These are phyloP conservation scores for Hylaea fasciaria DNA, from an alignment of 2,888 invertebrate species.

Conservation along the genomic window DNA sequence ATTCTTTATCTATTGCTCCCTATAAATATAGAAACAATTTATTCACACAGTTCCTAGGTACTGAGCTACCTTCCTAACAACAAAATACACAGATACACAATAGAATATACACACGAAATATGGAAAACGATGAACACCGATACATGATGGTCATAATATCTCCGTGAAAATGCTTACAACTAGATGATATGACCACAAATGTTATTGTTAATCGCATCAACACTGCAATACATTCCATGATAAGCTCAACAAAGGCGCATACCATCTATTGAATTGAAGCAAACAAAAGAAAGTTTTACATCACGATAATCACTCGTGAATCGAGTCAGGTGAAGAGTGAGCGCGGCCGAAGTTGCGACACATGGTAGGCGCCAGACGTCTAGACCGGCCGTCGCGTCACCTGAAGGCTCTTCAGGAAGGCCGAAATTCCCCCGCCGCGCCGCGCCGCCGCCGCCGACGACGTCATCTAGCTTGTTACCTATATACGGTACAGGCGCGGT, in stretches of 20 bases:
- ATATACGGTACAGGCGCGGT: constrained; percentile 3
- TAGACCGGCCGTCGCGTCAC: constrained; percentile 71
- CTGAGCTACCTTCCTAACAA: too few relatives aligned
- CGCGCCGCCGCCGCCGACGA: constrained; percentile 32
- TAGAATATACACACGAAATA: too few relatives aligned
- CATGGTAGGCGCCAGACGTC: constrained; percentile 72
- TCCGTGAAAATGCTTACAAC: too few relatives aligned
- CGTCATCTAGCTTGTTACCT: constrained; percentile 22
- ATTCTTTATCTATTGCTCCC: too few relatives aligned
- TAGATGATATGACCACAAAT: not conserved
- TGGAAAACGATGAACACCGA: too few relatives aligned
- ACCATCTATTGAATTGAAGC: not conserved
- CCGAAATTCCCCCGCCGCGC: constrained; percentile 52
- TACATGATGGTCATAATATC: too few relatives aligned
- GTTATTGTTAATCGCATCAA: not conserved
- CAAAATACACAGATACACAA: too few relatives aligned
- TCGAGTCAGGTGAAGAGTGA: constrained; percentile 46
- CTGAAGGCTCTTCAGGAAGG: constrained; percentile 75
- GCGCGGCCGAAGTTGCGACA: constrained; percentile 50
- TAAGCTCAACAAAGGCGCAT: not conserved
- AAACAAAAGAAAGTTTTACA: constrained; percentile 31
- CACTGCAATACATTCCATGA: not conserved
- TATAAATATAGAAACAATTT: too few relatives aligned
- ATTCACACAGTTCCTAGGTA: too few relatives aligned
- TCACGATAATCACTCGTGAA: constrained; percentile 31